Conservation (phyloP, 2,888 invertebrate genomes). For the Trichacis sp. region DNA sequence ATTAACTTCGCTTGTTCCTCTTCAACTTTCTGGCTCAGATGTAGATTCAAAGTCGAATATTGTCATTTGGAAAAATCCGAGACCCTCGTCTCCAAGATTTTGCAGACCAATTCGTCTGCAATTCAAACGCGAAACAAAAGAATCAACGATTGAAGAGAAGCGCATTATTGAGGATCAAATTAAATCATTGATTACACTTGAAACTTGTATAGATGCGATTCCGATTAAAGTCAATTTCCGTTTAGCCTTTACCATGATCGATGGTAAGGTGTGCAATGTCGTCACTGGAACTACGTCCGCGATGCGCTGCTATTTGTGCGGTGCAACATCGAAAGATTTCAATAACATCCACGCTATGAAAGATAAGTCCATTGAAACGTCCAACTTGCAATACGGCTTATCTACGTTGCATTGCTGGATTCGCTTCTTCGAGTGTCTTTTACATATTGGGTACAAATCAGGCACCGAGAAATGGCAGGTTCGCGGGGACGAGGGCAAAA, state of each 20-base stretch:
- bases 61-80: no score
- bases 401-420: no score
- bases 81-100: no score
- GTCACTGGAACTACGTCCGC: constrained; percentile 26
- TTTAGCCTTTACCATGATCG: neutral
- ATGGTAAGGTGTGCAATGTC: constrained; percentile 51
- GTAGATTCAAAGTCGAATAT: neutral
- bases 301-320: constrained; percentile 38
- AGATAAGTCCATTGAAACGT: no score
- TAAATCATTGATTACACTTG: constrained; percentile 11
- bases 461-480: constrained; percentile 28
- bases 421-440: no score
- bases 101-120: constrained; percentile 23
- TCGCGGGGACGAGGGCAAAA: constrained; percentile 32
- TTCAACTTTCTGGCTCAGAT: constrained; percentile 8
- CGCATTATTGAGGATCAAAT: constrained; percentile 29
- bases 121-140: constrained; percentile 28
- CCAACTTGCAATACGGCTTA: no score
- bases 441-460: no score
- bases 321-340: constrained; percentile 32
- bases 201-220: constrained; percentile 18
- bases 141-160: constrained; percentile 12
- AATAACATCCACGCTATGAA: constrained; percentile 27
- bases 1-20: no score
- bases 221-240: constrained; percentile 1